Conservation (phyloP, 1,140 invertebrate species). For the Rhopalosiphum padi region DNA sequence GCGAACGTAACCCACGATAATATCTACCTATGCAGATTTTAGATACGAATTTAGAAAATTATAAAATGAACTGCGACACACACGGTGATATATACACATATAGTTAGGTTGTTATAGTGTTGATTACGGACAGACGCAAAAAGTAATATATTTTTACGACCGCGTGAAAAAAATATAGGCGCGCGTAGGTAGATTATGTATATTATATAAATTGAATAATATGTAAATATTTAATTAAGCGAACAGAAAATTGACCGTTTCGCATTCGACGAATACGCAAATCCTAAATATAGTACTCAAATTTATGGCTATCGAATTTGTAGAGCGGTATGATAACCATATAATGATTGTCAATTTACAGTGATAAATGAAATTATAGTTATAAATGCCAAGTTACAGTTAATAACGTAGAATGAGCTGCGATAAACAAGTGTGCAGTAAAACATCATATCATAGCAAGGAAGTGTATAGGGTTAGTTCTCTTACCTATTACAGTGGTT, state of each 20-base stretch:
- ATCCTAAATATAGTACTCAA: not conserved
- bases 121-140: not conserved
- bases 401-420: not conserved
- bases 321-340: not conserved
- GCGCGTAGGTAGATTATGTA: not conserved
- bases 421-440: not conserved
- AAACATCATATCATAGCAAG: not conserved
- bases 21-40: not conserved
- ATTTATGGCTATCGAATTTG: not conserved
- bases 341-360: not conserved
- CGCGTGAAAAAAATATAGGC: not conserved
- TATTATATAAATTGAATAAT: not conserved
- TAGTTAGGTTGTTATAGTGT: not conserved
- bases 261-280: not conserved
- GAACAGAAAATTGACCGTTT: not conserved
- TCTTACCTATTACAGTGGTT: too few species aligned
- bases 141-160: constrained; percentile 14
- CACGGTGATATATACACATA: not conserved
- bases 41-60: not conserved
- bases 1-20: not conserved
- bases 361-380: not conserved
- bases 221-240: constrained; percentile 8
- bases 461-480: not conserved
- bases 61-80: not conserved
- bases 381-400: not conserved